Evolutionary conservation across 2,797 vertebrate species (phyloP), one percentile per base, ranked within the genome.

Genomic region (Liparis tanakae): DNA sequence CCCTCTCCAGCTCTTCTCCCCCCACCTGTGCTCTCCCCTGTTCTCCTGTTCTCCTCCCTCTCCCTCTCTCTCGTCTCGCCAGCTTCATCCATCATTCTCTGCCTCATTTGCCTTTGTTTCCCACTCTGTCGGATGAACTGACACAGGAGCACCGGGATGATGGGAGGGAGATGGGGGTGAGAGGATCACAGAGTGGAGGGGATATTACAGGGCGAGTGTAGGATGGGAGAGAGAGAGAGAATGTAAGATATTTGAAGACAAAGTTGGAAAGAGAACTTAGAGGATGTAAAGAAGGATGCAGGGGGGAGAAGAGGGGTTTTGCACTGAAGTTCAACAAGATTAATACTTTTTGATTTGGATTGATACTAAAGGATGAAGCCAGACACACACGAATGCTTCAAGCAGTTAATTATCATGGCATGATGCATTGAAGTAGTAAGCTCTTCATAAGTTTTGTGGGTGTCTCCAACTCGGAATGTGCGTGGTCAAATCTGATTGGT

Each of bases 61-160:
- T 82, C 81, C 67, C 92, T 60, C 43, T 82, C 81, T 65, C 92
- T 92, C 79, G 83, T 85, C 81, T 80, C 85, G 63, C 89, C 79
- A 84, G 77, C 83, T 89, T 92, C 91, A 93, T 96, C 94, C 92
- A 91, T 95, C 94, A 96, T 95, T 91, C 84, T 84, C 83, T 76
- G 90, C 88, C 90, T 94, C 85, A 76, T 94, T 94, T 92, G 91
- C 84, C 88, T 94, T 93, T 91, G 89, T 72, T 93, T 91, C 94
- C 93, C 87, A 87, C 91, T 92, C 91, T 89, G 84, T 57, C 89
- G 85, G 90, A 92, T 93, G 90, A 93, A 93, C 90, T 91, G 89
- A 94, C 93, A 88, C 79, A 88, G 83, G 88, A 89, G 90, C 77
- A 72, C 66, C 75, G 75, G 78, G 83, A 85, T 62, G 80, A 81